A percentile compares a stretch with the other conserved stretches of the same genome.
Conservation (phyloP, 2,888 invertebrate genomes). For the Euphydryas editha region DNA sequence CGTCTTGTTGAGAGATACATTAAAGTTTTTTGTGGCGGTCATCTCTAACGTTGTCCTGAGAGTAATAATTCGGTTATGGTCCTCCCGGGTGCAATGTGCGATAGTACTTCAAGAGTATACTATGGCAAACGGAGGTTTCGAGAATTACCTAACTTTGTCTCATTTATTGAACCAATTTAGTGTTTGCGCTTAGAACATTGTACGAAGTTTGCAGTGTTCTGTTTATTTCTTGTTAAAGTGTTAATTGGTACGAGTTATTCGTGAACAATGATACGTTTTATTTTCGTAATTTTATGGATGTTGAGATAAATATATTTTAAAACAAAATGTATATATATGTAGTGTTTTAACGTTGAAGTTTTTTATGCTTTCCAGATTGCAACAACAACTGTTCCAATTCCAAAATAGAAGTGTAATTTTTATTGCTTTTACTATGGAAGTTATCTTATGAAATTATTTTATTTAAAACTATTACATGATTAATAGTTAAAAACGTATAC, state of each 20-base stretch:
- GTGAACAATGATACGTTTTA: neutral
- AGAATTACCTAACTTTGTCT: slow-evolving; percentile 38
- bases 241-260: neutral
- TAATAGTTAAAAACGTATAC: neutral
- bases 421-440: neutral
- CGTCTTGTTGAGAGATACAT: slow-evolving; percentile 37
- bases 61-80: slow-evolving; percentile 54
- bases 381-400: too few species aligned
- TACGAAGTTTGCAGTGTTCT: neutral
- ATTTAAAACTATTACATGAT: neutral
- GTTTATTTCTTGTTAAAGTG: neutral
- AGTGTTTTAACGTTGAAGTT: too few species aligned
- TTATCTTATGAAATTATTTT: neutral
- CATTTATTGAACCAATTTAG: slow-evolving; percentile 38
- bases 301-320: too few species aligned
- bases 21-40: slow-evolving; percentile 45
- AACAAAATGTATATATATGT: too few species aligned
- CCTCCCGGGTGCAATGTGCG: slow-evolving; percentile 47
- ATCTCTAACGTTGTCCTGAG: slow-evolving; percentile 47
- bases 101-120: slow-evolving; percentile 26
- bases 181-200: slow-evolving; percentile 14
- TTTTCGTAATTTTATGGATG: too few species aligned
- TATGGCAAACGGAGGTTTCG: slow-evolving; percentile 26
- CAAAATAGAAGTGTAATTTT: too few species aligned
- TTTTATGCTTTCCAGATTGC: too few species aligned